Base-by-base conservation (phyloP, 2,888 invertebrate genomes). In the Tinea trinotella region DNA sequence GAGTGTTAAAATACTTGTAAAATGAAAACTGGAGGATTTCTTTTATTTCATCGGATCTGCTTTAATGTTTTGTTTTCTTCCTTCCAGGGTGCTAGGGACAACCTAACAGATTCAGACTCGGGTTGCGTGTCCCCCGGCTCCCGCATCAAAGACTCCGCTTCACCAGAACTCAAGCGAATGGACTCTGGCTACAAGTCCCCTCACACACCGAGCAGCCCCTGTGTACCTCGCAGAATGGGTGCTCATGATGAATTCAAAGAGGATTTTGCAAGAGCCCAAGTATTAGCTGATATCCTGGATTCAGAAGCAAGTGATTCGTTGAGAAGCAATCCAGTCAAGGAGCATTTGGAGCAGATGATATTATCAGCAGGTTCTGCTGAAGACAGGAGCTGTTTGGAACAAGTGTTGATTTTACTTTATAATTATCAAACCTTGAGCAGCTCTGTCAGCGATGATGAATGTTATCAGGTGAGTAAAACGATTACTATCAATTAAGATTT, bases 361-460 rank as follows among this genome's bases (percentile, higher is more conserved):
- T 57, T 86, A 60, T 86, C 80, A 55, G 82, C 86, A 46, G 77
- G 76, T 10, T 84, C 85, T 13, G 86, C 86, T 56, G 87, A 89
- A 34, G 91, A 91, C 62, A 88, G 88, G 65, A 80, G 85, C 52
- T 90, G 90, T 61, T 74, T 91, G 64, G 89, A 90, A 62, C 90
- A 90, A 67, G 84, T 90, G 50, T 67, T 90, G 56, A 87, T 88
- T 70, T 75, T 90, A 62, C 74, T 91, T 57, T 89, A 90, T 67
- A 89, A 89, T 63, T 76, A 88, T 50, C 90, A 90, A 67, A 76
- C 88, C 54, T 71, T 89, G 60, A 85, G 85, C 70, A 85, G 83
- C 67, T 84, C 83, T 54, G 82, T 86, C 59, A 87, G 85, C 63
- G 87, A 88, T 69, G 88, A 88, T 61, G 88, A 88, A 67, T 79